These are phyloP conservation scores for Cantharis rufa DNA, from an alignment of 2,888 invertebrate species.

Conservation along the genomic window DNA sequence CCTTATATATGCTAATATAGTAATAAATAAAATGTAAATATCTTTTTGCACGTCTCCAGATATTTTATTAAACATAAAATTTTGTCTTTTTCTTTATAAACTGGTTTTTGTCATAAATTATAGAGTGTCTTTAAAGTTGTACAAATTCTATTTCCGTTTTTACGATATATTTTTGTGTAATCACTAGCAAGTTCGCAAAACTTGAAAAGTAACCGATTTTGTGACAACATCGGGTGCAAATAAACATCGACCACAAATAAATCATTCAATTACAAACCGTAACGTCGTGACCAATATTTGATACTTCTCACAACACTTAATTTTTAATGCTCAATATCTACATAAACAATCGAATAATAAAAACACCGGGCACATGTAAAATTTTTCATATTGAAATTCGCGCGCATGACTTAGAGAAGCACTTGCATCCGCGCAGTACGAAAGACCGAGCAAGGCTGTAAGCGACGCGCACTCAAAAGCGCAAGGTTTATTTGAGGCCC, in stretches of 20 bases:
- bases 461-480: slow-evolving; percentile 47
- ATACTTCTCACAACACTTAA: slow-evolving; percentile 7
- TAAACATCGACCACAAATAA: background rate
- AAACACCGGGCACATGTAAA: slow-evolving; percentile 34
- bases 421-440: slow-evolving; percentile 49
- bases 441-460: slow-evolving; percentile 48
- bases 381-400: slow-evolving; percentile 30
- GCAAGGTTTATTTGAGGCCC: slow-evolving; percentile 38
- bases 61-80: slow-evolving; percentile 17
- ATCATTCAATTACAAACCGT: background rate
- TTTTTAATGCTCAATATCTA: slow-evolving; percentile 21
- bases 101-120: background rate
- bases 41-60: slow-evolving; percentile 16
- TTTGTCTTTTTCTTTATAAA: slow-evolving; percentile 6
- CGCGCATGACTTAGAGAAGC: slow-evolving; percentile 37
- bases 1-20: slow-evolving; percentile 17
- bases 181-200: background rate
- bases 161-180: background rate
- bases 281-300: background rate
- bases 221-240: background rate
- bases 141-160: background rate
- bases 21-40: slow-evolving; percentile 14
- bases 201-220: background rate
- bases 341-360: slow-evolving; percentile 34
- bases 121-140: slow-evolving; percentile 1